Conservation (phyloP, 53 echinoderm and acorn worm genomes). For the Zoroaster sp. region DNA sequence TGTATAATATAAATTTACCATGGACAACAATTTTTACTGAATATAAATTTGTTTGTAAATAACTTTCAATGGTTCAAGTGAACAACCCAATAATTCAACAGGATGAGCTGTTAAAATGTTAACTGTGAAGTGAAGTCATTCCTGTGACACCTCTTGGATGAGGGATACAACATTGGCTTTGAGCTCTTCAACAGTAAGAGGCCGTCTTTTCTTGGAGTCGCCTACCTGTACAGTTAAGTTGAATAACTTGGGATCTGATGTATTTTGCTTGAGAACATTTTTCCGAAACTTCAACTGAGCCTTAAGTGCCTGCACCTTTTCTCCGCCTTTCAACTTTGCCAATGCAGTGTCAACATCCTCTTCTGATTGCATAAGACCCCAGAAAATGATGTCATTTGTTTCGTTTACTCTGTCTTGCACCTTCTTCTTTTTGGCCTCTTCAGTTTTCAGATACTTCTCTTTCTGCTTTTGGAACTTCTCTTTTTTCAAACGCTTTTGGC, state of each 20-base stretch:
- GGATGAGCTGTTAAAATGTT: too few species aligned
- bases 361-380: conserved; percentile 1
- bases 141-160: not conserved
- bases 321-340: not conserved
- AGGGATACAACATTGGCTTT: not conserved
- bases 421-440: not conserved
- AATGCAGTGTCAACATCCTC: not conserved
- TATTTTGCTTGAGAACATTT: not conserved
- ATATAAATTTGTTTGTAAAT: too few species aligned
- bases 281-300: not conserved
- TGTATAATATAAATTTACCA: too few species aligned
- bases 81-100: too few species aligned
- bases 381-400: not conserved
- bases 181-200: not conserved
- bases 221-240: not conserved
- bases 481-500: not conserved
- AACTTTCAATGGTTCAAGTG: too few species aligned
- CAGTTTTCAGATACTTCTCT: not conserved
- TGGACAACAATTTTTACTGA: too few species aligned
- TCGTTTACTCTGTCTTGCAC: not conserved
- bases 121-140: too few species aligned
- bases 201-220: not conserved
- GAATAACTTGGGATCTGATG: conserved; percentile 14
- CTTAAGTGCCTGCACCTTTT: conserved; percentile 2
- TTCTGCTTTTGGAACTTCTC: not conserved